Percentiles rank a stretch among this genome's conserved stretches.
Conservation (phyloP, 2,888 invertebrate species). For the Clostera curtula region DNA sequence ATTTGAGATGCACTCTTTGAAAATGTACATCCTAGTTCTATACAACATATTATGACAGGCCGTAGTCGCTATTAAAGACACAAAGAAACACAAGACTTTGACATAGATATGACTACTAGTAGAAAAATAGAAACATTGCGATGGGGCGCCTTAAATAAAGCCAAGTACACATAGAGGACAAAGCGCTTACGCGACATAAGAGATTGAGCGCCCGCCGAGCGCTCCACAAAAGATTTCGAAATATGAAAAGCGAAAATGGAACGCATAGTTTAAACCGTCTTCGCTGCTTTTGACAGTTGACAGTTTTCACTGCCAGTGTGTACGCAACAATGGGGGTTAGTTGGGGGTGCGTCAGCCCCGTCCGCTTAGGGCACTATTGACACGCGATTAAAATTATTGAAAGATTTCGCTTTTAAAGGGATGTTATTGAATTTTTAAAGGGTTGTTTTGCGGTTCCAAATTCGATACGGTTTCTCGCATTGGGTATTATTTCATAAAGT, state of each 20-base stretch:
- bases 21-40: no score
- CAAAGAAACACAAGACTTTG: no score
- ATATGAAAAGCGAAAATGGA: constrained; percentile 59
- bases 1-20: no score
- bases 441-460: constrained; percentile 37
- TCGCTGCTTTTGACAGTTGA: constrained; percentile 73
- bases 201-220: constrained; percentile 37
- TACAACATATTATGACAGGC: no score
- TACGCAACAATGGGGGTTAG: constrained; percentile 59
- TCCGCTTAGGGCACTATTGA: constrained; percentile 43
- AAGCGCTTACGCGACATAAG: constrained; percentile 29
- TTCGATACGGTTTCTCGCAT: constrained; percentile 22
- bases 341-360: constrained; percentile 60
- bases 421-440: constrained; percentile 45
- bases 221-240: constrained; percentile 47
- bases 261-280: constrained; percentile 71
- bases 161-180: constrained; percentile 25
- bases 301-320: constrained; percentile 66
- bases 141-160: constrained; percentile 21
- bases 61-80: no score
- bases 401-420: constrained; percentile 43
- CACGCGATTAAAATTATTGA: constrained; percentile 70
- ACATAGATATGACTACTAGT: neutral
- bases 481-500: constrained; percentile 1
- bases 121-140: neutral